Evolutionary conservation across 2,888 invertebrate species (phyloP), one percentile per base, ranked within the genome.

Genomic region (Caenorhabditis imperialis): DNA sequence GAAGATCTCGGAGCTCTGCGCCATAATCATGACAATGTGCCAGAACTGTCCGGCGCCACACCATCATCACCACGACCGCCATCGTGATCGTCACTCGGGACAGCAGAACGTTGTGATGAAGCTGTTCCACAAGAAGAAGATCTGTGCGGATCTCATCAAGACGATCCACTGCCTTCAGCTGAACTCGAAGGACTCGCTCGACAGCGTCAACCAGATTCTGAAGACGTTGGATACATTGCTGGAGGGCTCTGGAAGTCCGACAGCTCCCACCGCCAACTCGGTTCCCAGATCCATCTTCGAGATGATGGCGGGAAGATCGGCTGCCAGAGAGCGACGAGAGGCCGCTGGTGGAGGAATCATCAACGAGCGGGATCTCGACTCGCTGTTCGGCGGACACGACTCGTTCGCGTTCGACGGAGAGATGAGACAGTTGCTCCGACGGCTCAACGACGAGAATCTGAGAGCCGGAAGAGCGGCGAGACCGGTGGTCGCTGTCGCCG

Each of bases 221-320:
- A 77, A 75, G 25, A 78, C 85, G 3, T 55, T 85, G 61, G 84
- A 85, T 22, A 77, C 81, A n/a, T 50, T 85, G 22, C 57, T 82
- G 50, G 74, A 74, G 38, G 61, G 61, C 14, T 47, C 65, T 10
- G 23, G 51, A 23, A 35, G 37, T 7, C 6, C 51, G 5, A 14
- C 57, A 0, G 14, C 44, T 5, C 37, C 54, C 20, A 33, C 23
- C 38, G 3, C 10, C 40, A 1, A 37, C 65, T 18, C 37, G 27
- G 1, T 30, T 6, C 38, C 54, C 3, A 22, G 58, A 20, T 50
- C 58, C 3, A 44, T 65, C n/a, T 42, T 54, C 47, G 65, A 69
- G 12, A 60, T 69, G 16, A 45, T 42, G 14, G 37, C 58, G 8
- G 53, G 62, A 40, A 47, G 61, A 33, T 16, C 22, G n/a, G 30